Base-by-base conservation (phyloP, 2,113 vertebrate genomes). In the Anguilla rostrata region DNA sequence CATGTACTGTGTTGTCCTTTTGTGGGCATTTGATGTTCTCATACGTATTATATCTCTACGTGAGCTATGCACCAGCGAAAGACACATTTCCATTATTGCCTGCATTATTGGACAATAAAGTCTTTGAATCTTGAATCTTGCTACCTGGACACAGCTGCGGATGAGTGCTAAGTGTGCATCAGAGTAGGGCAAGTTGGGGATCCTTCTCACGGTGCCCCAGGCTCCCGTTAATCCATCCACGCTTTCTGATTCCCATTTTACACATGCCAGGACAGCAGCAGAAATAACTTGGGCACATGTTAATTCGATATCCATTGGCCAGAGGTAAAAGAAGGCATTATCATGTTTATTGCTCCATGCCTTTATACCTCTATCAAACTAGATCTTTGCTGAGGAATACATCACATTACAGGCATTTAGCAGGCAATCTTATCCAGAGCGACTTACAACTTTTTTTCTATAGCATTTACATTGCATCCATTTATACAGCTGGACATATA, bases 251-350 rank as follows among this genome's bases (percentile, higher is more conserved):
- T 86, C 82, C 89, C 85, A 89, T 89, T 88, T 87, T 87, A 89
- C 53, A 85, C 18, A 84, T 49, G 87, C 89, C 83, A 87, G 88
- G 89, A 91, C 83, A 81, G 86, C 84, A 89, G 87, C 88, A 89
- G 89, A 91, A 89, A 90, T 90, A 89, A 88, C 90, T 89, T 85
- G 85, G 34, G 86, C 86, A 88, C 88, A 87, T 88, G 90, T 91
- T 93, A 93, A 95, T 94, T 92, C 93, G 91, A 93, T 90, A 89
- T 87, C 40, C 82, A 86, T 88, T 86, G 91, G 93, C 93, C 93
- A 92, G 90, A 95, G 92, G 95, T 92, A 94, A 94, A 95, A 53
- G 91, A 92, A 89, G 90, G 87, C 90, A 14, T 82, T 86, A 16
- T 81, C 85, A 60, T 34, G 81, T 94, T 95, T 91, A 94, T 95